phyloP scores from a whole-genome alignment of 23 tunicate genomes.

The Phallusia fumigata region DNA sequence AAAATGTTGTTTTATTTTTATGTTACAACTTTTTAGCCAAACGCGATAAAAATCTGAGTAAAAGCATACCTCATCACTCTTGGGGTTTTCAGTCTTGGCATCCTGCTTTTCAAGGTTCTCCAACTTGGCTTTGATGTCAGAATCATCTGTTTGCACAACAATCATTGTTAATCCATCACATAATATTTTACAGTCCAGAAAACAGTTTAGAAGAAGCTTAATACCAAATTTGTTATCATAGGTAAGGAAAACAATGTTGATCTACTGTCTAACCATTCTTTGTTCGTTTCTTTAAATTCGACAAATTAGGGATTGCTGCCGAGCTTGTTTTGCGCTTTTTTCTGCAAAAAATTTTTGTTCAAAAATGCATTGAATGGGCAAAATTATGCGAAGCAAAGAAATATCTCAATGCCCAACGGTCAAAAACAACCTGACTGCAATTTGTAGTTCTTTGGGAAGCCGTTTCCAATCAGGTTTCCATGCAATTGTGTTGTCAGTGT shows the following conservation, averaged over 20 bases:
- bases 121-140: slow-evolving; percentile 19
- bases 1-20: no score
- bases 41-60: no score
- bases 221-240: no score
- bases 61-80: slow-evolving; percentile 29
- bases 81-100: slow-evolving; percentile 16
- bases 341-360: slow-evolving; percentile 6
- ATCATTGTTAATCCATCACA: background rate
- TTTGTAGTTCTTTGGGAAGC: slow-evolving; percentile 62
- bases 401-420: background rate
- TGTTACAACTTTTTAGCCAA: no score
- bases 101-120: slow-evolving; percentile 48
- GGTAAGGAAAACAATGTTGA: no score
- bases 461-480: slow-evolving; percentile 81
- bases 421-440: slow-evolving; percentile 19
- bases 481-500: slow-evolving; percentile 41
- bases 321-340: slow-evolving; percentile 20
- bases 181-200: no score
- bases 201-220: no score
- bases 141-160: slow-evolving; percentile 16
- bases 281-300: background rate
- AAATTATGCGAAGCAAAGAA: background rate
- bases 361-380: background rate
- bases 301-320: background rate
- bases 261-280: no score